Conservation (phyloP, 2,113 vertebrate genomes). For the Notothenia coriiceps region DNA sequence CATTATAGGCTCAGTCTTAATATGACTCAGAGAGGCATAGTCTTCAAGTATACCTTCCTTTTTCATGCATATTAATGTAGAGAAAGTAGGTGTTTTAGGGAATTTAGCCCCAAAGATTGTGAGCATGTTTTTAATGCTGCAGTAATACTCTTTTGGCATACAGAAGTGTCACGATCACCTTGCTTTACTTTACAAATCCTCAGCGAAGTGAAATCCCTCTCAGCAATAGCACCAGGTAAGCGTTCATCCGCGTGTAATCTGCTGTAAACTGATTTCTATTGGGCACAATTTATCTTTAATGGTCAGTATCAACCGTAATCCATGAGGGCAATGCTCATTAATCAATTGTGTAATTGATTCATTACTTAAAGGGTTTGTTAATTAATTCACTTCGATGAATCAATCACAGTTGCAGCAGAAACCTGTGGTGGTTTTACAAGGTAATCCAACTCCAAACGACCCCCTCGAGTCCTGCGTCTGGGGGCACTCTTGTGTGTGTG, state of each 20-base stretch:
- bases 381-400: constrained; percentile 76
- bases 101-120: constrained; percentile 72
- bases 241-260: constrained; percentile 54
- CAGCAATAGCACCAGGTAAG: constrained; percentile 18
- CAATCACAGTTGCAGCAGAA: constrained; percentile 64
- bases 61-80: constrained; percentile 63
- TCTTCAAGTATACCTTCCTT: constrained; percentile 60
- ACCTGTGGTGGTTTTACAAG: constrained; percentile 50
- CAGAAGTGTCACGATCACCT: constrained; percentile 45
- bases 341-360: constrained; percentile 77
- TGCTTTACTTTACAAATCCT: constrained; percentile 61
- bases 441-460: constrained; percentile 62
- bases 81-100: constrained; percentile 64
- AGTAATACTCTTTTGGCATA: constrained; percentile 64
- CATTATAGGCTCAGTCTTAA: constrained; percentile 40
- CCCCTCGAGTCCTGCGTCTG: constrained; percentile 38
- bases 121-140: constrained; percentile 66
- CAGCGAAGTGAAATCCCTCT: constrained; percentile 41
- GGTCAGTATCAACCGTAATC: constrained; percentile 69
- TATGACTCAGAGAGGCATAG: constrained; percentile 49
- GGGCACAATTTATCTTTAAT: constrained; percentile 67
- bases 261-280: constrained; percentile 62
- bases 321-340: constrained; percentile 48
- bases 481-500: constrained; percentile 30
- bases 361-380: constrained; percentile 73